Evolutionary conservation across 2,888 invertebrate species (phyloP), one percentile per base, ranked within the genome.

Genomic region (Papilio gigon): DNA sequence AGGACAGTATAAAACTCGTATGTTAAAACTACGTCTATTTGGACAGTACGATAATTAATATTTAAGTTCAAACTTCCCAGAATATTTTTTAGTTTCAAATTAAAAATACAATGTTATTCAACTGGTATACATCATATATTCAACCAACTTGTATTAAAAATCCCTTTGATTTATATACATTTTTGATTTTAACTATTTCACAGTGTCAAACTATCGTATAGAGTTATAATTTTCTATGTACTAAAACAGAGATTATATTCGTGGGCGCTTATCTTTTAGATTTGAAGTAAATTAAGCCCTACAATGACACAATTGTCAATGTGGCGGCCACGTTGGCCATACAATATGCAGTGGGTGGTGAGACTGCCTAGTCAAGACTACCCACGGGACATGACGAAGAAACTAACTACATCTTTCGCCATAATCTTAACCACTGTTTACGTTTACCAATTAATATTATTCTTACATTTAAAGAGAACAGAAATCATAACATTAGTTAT

Each of bases 281-380:
- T 22, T 47, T 47, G 20, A 17, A 47, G 5, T 50, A 27, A 27
- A 27, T 50, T 50, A 50, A 50, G 25, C 14, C n/a, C 25, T 27
- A 50, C 27, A 25, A 27, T 50, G 22, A 12, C 50, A 25, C 8
- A 25, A 50, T 25, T 50, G 25, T 25, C 50, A 25, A 20, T 25
- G 50, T 44, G 17, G 42, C 12, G 8, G 25, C 50, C 50, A 25
- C 50, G 2, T 50, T 25, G 12, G 25, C 25, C 14, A 14, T 5
- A 50, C 50, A 50, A 50, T 50, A 3, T 22, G 25, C 50, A 25
- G 50, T 50, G 50, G 50, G 50, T 25, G 50, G 22, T 12, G 8
- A 6, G 25, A 27, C 25, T 25, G 25, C 14, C 50, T 50, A n/a
- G 25, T 50, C 25, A 14, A 25, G 14, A 25, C 50, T 22, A 1